Base-by-base conservation (phyloP, 2,113 vertebrate genomes). In the Isichthys henryi region DNA sequence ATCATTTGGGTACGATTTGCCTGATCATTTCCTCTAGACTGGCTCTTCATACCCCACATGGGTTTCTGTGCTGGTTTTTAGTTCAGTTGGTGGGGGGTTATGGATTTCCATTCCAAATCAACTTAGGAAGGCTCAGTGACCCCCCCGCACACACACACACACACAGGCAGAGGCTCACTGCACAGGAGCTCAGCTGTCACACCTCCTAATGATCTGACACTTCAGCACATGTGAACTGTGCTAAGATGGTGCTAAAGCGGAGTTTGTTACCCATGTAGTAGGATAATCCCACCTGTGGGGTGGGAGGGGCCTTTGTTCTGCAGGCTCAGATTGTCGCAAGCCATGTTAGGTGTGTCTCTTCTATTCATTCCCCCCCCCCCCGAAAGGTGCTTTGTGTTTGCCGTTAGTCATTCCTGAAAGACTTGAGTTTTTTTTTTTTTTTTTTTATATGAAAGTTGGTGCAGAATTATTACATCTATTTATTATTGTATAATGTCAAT, bases 331-430 rank as follows among this genome's bases (percentile, higher is more conserved):
- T 39, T 39, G 39, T 39, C 39, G 2, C 39, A 39, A 80, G 74
- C 74, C 35, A 43, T 80, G 74, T 80, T 43, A 19, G 35, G 70
- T 39, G 15, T 77, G 31, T 77, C 62, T 70, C 27, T 70, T 48
- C 21, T 84, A 9, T 84, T 21, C 19, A 21, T 56, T 19, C 17
- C 4, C 31, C 0, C 9, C 5, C 8, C 19, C 19, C 39, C 8
- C 21, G 85, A 53, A 5, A 56, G 50, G 50, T 87, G 50, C 50
- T 87, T 86, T 49, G 2, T 89, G 85, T 39, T 46, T 91, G 48
- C 19, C 49, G 77, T 77, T 86, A 89, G 94, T 94, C 92, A 92
- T 95, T 96, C 94, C 95, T 96, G 95, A 43, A 90, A 95, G 93
- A 96, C 95, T 95, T 95, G 94, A 94, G 56, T 89, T 80, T 62